Conservation (phyloP, 1,140 invertebrate species). For the Philotrypesis tridentata region DNA sequence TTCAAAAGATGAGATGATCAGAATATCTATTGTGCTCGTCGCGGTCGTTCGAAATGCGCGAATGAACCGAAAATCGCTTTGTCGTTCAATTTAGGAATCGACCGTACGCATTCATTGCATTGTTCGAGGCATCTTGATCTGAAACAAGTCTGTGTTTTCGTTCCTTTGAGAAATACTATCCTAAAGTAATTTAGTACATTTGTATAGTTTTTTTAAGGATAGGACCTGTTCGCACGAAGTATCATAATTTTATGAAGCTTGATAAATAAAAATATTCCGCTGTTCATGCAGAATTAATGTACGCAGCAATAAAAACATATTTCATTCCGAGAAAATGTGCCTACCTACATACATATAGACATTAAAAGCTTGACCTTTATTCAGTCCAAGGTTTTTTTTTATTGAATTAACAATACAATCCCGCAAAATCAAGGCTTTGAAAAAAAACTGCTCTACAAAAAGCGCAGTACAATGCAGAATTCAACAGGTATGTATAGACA, state of each 20-base stretch:
- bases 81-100: not conserved
- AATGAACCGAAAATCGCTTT: not conserved
- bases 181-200: not conserved
- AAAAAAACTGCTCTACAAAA: too few relatives aligned
- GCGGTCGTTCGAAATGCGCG: not conserved
- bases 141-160: not conserved
- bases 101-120: not conserved
- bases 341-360: too few relatives aligned
- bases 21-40: not conserved
- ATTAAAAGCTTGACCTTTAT: too few relatives aligned
- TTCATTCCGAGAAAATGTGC: too few relatives aligned
- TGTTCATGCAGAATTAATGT: too few relatives aligned
- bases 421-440: not conserved
- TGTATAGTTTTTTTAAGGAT: too few relatives aligned
- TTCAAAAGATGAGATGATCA: slow-evolving; percentile 1
- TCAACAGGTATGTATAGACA: too few relatives aligned
- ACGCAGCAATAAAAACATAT: too few relatives aligned
- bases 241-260: too few relatives aligned
- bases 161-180: not conserved
- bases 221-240: too few relatives aligned
- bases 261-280: too few relatives aligned
- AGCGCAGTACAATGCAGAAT: too few relatives aligned
- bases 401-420: not conserved
- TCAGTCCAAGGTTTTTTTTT: not conserved
- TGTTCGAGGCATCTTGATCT: not conserved